phyloP scores from a whole-genome alignment of 2,888 invertebrate species.

The Pseudococcus jackbeardsleyi region DNA sequence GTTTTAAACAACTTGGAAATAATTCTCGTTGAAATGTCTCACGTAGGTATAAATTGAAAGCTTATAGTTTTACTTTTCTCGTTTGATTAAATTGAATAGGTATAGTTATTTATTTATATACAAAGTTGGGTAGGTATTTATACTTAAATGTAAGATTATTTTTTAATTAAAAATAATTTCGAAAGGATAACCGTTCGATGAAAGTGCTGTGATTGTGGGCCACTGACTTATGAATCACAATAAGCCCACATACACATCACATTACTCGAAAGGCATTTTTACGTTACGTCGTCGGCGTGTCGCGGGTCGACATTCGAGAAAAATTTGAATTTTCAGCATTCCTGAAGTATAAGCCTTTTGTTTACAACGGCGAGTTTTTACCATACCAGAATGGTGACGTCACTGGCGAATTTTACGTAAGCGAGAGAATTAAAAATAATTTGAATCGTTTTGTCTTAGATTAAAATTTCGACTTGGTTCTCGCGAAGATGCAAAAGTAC shows the following conservation, averaged over 20 bases:
- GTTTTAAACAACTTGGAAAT: no score
- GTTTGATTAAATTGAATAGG: no score
- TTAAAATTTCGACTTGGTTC: background rate
- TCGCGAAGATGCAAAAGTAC: background rate
- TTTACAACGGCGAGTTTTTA: background rate
- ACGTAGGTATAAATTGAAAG: no score
- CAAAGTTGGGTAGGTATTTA: no score
- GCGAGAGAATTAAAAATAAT: background rate
- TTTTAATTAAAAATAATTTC: background rate
- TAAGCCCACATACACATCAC: constrained; percentile 65
- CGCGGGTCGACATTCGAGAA: background rate
- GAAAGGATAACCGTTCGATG: constrained; percentile 1
- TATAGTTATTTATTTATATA: no score
- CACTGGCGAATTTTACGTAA: background rate
- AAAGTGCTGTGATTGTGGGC: constrained; percentile 64
- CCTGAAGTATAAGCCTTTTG: background rate
- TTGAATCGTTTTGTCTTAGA: background rate
- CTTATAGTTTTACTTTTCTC: no score
- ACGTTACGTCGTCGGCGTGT: background rate
- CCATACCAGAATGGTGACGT: background rate
- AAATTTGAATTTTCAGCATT: background rate
- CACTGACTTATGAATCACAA: constrained; percentile 51
- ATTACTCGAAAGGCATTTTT: constrained; percentile 27
- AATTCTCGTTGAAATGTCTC: no score
- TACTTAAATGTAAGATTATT: no score